Evolutionary conservation across 1,140 invertebrate genomes (phyloP).

Genomic region (Drosophila azteca): DNA sequence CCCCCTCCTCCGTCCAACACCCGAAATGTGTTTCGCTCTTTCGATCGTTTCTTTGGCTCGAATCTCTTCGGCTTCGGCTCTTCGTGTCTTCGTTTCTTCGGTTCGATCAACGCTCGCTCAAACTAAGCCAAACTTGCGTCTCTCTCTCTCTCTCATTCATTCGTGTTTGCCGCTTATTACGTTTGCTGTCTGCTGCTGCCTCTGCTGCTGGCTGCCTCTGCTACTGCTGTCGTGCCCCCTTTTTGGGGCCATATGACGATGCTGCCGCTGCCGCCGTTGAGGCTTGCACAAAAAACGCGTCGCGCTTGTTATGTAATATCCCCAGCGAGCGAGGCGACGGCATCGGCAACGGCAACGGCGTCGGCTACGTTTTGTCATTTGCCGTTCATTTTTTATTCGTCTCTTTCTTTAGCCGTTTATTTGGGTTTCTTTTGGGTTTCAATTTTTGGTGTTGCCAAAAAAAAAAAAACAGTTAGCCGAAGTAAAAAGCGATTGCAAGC

Average conservation of each 20-base stretch:
- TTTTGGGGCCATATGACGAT: constrained; percentile 73
- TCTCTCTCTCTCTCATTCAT: not conserved
- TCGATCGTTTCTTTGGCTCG: not conserved
- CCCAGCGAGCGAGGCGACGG: constrained; percentile 46
- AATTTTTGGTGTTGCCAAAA: constrained; percentile 66
- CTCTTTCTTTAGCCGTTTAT: constrained; percentile 27
- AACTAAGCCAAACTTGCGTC: constrained; percentile 54
- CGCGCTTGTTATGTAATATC: constrained; percentile 72
- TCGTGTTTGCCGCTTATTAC: constrained; percentile 65
- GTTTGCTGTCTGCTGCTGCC: constrained; percentile 54
- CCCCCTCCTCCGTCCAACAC: no score
- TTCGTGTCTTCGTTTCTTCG: not conserved
- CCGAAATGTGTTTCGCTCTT: no score
- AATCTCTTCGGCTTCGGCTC: not conserved
- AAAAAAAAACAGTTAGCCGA: constrained; percentile 22
- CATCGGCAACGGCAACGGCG: constrained; percentile 13
- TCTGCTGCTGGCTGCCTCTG: constrained; percentile 42
- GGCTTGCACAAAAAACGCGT: constrained; percentile 73
- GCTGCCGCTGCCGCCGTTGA: constrained; percentile 33
- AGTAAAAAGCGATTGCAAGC: constrained; percentile 51
- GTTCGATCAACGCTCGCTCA: constrained; percentile 11
- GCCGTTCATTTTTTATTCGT: constrained; percentile 34
- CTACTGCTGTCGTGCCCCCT: constrained; percentile 73
- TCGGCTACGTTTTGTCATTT: constrained; percentile 69
- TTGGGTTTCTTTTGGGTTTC: constrained; percentile 43